phyloP scores from a whole-genome alignment of 1,140 invertebrate species.

The Hylaeus anthracinus region DNA sequence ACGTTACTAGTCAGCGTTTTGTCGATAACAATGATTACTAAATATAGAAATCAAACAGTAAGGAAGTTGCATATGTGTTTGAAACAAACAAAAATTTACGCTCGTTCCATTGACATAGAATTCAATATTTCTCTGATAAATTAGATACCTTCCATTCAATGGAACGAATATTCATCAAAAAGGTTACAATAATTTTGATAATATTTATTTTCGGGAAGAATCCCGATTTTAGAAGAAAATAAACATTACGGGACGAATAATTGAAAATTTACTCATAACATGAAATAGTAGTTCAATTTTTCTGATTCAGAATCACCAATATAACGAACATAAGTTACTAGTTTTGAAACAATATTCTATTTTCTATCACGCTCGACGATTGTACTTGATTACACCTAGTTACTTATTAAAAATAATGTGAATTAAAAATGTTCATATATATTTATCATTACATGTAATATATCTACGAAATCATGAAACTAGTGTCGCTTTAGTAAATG shows the following conservation, averaged over 20 bases:
- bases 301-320: not conserved
- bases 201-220: not conserved
- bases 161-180: not conserved
- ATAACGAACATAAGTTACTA: not conserved
- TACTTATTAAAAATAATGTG: too few species aligned
- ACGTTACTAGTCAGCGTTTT: not conserved
- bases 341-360: not conserved
- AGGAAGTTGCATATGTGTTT: not conserved
- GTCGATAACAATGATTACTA: not conserved
- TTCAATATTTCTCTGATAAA: too few species aligned
- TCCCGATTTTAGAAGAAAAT: not conserved
- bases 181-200: not conserved
- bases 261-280: not conserved
- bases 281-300: not conserved
- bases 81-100: not conserved
- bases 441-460: too few species aligned
- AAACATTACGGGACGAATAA: not conserved
- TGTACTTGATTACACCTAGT: not conserved
- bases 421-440: too few species aligned
- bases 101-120: not conserved
- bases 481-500: too few species aligned
- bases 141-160: not conserved
- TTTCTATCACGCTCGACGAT: not conserved
- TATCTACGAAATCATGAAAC: too few species aligned
- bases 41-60: not conserved